phyloP scores from a whole-genome alignment of 2,888 invertebrate species.

The Furcula furcula region DNA sequence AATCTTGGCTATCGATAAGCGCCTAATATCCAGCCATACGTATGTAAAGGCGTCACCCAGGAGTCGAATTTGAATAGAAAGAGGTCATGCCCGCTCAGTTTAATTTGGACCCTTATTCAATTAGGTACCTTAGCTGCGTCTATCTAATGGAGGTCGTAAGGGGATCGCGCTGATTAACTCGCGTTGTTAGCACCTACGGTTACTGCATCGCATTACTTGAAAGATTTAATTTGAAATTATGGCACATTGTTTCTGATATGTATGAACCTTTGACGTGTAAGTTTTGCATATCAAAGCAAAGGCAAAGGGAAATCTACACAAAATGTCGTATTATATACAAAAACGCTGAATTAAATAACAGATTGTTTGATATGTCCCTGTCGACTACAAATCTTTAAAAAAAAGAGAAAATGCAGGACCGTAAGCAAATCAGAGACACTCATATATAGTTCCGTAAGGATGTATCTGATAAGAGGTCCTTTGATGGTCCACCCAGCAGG shows the following conservation, averaged over 20 bases:
- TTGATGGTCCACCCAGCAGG: too few relatives aligned
- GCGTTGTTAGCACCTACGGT: conserved; percentile 64
- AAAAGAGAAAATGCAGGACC: too few relatives aligned
- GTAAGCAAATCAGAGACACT: too few relatives aligned
- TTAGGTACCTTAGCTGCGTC: conserved; percentile 70
- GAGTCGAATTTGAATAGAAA: conserved; percentile 77
- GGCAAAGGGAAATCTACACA: too few relatives aligned
- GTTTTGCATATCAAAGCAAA: conserved; percentile 5
- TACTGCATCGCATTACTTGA: conserved; percentile 41
- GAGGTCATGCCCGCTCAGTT: conserved; percentile 68
- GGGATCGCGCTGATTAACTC: conserved; percentile 75
- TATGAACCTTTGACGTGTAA: not conserved
- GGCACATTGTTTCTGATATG: not conserved
- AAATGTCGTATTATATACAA: too few relatives aligned
- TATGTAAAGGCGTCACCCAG: conserved; percentile 49
- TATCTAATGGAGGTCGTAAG: conserved; percentile 72
- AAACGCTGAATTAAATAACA: too few relatives aligned
- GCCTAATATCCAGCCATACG: conserved; percentile 48
- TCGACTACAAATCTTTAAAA: too few relatives aligned
- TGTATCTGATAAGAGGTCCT: too few relatives aligned
- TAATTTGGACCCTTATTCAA: conserved; percentile 78
- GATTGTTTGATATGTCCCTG: too few relatives aligned
- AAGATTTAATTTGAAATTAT: conserved; percentile 42
- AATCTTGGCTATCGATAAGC: conserved; percentile 54
- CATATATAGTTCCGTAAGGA: too few relatives aligned